A percentile compares a stretch with the other conserved stretches of the same genome.
These are phyloP conservation scores for Sclerurus mexicanus DNA, from an alignment of 2,113 vertebrate genomes.

Conservation along the genomic window DNA sequence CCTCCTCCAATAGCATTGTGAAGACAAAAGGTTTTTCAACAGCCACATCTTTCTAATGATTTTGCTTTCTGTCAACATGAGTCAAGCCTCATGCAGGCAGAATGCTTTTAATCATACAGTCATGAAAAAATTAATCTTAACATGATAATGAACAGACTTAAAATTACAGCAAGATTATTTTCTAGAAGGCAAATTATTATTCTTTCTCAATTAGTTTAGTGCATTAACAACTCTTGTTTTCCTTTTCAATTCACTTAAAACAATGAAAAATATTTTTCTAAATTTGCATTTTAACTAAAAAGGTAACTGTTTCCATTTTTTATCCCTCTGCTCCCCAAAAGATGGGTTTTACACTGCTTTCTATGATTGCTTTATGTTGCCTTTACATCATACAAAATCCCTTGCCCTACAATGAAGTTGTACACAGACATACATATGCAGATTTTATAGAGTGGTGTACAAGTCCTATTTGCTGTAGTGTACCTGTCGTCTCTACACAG, in stretches of 20 bases:
- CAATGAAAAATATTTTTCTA: not conserved
- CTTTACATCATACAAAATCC: not conserved
- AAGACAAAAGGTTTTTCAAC: not conserved
- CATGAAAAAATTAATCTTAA: not conserved
- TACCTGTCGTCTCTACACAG: not conserved
- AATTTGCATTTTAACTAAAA: not conserved
- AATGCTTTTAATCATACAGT: not conserved
- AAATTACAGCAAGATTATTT: not conserved
- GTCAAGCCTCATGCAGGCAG: not conserved
- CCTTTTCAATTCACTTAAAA: not conserved
- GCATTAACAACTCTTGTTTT: not conserved
- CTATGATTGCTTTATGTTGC: not conserved
- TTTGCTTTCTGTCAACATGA: not conserved
- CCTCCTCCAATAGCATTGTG: not conserved
- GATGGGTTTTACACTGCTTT: not conserved
- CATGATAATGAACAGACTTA: not conserved
- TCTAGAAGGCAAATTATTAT: not conserved
- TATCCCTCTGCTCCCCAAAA: not conserved
- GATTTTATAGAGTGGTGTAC: not conserved
- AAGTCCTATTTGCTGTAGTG: not conserved
- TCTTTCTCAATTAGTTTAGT: not conserved
- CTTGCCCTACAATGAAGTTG: not conserved
- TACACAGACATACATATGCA: not conserved
- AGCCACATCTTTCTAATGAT: not conserved
- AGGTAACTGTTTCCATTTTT: not conserved